Percentiles rank a stretch among this genome's conserved stretches.
Conservation (phyloP, 2,797 vertebrate genomes). For the Phyllotis vaccarum region DNA sequence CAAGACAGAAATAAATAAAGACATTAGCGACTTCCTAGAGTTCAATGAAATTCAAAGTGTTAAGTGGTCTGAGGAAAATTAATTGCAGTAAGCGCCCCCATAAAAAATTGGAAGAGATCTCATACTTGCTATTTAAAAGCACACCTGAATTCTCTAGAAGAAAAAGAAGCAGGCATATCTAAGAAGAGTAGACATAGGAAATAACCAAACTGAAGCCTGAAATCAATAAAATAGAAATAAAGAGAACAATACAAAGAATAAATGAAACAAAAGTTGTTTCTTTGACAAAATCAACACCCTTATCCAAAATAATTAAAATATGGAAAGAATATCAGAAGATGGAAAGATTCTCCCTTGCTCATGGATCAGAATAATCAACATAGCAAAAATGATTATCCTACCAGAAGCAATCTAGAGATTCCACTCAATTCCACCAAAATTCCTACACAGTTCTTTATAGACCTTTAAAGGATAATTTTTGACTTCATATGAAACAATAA, state of each 20-base stretch:
- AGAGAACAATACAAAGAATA: not conserved
- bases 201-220: not conserved
- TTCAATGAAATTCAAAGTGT: not conserved
- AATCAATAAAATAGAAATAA: not conserved
- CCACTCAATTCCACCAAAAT: not conserved
- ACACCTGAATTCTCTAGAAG: not conserved
- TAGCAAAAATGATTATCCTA: not conserved
- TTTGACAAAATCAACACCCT: not conserved
- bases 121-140: not conserved
- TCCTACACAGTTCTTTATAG: not conserved
- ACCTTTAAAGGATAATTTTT: not conserved
- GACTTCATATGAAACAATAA: not conserved
- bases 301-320: not conserved
- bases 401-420: not conserved
- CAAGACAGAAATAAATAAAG: not conserved
- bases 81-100: not conserved
- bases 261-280: not conserved
- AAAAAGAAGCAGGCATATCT: not conserved
- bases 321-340: not conserved
- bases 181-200: not conserved
- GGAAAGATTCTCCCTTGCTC: not conserved
- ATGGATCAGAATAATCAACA: not conserved
- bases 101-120: not conserved
- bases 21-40: not conserved
- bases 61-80: not conserved